Evolutionary conservation across 2,888 invertebrate species (phyloP).

Genomic region (Zhuqinia jingwanae): DNA sequence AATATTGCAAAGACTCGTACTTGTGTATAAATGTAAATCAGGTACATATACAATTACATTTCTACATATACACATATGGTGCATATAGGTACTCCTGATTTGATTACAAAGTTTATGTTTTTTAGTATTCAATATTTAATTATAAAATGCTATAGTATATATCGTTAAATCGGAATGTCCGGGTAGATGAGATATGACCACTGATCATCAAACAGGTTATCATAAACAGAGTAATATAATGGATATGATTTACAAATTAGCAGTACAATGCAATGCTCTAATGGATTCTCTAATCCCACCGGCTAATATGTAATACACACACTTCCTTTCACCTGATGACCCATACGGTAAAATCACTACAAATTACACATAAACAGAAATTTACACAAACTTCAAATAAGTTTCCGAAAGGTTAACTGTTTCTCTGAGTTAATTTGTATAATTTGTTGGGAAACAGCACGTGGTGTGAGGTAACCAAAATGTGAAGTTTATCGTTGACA

Average conservation of each 20-base stretch:
- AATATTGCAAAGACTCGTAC: too few relatives aligned
- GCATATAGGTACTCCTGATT: too few relatives aligned
- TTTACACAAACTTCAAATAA: too few relatives aligned
- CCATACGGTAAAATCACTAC: too few relatives aligned
- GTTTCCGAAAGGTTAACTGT: too few relatives aligned
- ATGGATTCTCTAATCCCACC: slow-evolving; percentile 7
- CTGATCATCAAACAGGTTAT: slow-evolving; percentile 39
- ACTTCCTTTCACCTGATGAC: slow-evolving; percentile 50
- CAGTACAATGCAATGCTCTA: not conserved
- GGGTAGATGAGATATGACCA: slow-evolving; percentile 46
- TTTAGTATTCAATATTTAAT: too few relatives aligned
- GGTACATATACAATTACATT: too few relatives aligned
- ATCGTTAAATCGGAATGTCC: slow-evolving; percentile 53
- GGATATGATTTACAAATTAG: slow-evolving; percentile 47
- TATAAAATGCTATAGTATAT: slow-evolving; percentile 21
- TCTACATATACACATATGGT: too few relatives aligned
- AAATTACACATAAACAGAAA: too few relatives aligned
- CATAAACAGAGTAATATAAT: slow-evolving; percentile 12
- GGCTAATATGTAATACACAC: slow-evolving; percentile 16
- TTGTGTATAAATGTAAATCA: too few relatives aligned
- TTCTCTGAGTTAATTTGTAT: too few relatives aligned
- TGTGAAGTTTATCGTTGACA: not conserved
- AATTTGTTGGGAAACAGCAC: not conserved
- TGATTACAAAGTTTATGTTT: too few relatives aligned
- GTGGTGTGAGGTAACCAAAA: slow-evolving; percentile 1